Conservation (phyloP, 2,113 vertebrate genomes). For the Microtus ochrogaster region DNA sequence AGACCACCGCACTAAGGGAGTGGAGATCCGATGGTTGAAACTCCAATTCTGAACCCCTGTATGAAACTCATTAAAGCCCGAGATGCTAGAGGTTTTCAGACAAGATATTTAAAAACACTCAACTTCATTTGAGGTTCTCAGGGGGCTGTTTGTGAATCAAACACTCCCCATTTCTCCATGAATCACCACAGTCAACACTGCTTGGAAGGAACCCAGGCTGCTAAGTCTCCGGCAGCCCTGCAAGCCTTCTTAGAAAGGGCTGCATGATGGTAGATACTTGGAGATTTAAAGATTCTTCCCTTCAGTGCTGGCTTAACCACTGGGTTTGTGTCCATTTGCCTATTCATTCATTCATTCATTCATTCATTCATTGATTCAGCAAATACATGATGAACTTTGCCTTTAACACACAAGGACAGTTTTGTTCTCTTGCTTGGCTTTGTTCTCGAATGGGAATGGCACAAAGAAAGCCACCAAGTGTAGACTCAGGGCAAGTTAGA, state of each 20-base stretch:
- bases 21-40: neutral
- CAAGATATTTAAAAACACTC: neutral
- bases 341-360: slow-evolving; percentile 17
- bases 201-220: neutral
- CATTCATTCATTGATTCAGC: neutral
- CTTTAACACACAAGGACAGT: neutral
- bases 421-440: neutral
- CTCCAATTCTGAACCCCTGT: slow-evolving; percentile 31
- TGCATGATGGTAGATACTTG: neutral
- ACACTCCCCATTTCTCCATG: neutral
- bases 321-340: neutral
- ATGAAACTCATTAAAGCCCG: slow-evolving; percentile 12
- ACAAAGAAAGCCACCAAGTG: slow-evolving; percentile 3
- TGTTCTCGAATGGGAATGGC: neutral
- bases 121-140: slow-evolving; percentile 14
- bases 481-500: neutral
- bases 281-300: neutral
- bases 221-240: neutral
- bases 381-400: neutral
- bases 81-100: slow-evolving; percentile 21
- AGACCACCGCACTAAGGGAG: slow-evolving; percentile 5
- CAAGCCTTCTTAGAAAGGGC: neutral
- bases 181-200: neutral
- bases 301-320: neutral
- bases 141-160: slow-evolving; percentile 23